These are phyloP conservation scores for Halocynthia roretzi DNA, from an alignment of 23 tunicate species.

Conservation along the genomic window DNA sequence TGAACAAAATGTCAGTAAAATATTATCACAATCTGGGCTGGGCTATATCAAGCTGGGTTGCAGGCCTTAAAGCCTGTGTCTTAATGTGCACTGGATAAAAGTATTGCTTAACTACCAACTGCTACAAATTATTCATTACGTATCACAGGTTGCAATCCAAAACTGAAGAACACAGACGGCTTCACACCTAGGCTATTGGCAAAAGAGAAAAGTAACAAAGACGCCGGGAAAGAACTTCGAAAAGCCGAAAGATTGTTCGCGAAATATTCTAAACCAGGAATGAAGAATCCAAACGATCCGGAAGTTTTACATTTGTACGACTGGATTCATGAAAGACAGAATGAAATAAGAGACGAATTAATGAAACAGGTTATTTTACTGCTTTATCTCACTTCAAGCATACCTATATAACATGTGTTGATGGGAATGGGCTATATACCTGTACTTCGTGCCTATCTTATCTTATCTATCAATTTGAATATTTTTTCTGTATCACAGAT, in stretches of 20 bases:
- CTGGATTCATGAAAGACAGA: constrained; percentile 60
- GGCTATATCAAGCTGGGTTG: too few relatives aligned
- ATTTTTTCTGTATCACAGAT: constrained; percentile 15
- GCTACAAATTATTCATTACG: too few relatives aligned
- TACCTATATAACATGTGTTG: not conserved
- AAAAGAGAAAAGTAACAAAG: constrained; percentile 78
- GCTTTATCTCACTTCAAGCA: not conserved
- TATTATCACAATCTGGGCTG: too few relatives aligned
- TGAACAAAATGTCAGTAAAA: too few relatives aligned
- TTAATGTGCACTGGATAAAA: too few relatives aligned
- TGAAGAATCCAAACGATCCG: constrained; percentile 89
- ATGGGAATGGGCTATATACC: too few relatives aligned
- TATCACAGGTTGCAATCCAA: constrained; percentile 65
- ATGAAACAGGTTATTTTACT: constrained; percentile 42
- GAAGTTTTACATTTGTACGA: constrained; percentile 54
- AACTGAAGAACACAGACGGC: constrained; percentile 73
- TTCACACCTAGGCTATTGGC: constrained; percentile 86
- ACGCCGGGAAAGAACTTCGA: constrained; percentile 68
- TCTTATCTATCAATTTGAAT: not conserved
- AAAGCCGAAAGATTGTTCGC: constrained; percentile 39
- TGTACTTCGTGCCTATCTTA: not conserved
- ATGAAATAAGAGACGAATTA: constrained; percentile 32
- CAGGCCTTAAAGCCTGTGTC: too few relatives aligned
- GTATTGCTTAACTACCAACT: too few relatives aligned
- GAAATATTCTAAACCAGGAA: constrained; percentile 88